Conservation (phyloP, 2,113 vertebrate species). For the Paramormyrops kingsleyae region DNA sequence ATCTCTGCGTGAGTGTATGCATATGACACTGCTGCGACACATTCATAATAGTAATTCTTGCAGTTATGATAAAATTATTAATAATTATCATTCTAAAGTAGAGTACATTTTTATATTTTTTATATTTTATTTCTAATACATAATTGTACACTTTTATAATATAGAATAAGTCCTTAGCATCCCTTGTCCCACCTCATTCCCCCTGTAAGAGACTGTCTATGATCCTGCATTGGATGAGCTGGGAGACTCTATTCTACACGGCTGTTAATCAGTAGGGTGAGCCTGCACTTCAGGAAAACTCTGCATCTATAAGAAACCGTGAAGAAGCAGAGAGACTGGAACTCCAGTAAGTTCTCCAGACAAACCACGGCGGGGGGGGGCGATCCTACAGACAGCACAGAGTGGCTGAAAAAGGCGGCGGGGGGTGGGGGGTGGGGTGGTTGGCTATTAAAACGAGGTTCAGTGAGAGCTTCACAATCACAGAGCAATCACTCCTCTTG, state of each 20-base stretch:
- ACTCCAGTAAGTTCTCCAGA: background rate
- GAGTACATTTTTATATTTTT: background rate
- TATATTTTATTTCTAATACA: background rate
- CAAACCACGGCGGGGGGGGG: background rate
- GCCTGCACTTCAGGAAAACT: background rate
- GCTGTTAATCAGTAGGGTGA: background rate
- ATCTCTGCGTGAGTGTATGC: background rate
- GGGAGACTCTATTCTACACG: background rate
- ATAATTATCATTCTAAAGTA: background rate
- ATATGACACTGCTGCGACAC: background rate
- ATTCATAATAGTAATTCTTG: background rate
- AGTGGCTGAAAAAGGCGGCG: background rate
- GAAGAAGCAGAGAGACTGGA: background rate
- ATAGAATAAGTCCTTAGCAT: background rate
- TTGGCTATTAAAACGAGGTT: background rate
- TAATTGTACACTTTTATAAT: background rate
- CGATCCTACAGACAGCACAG: background rate
- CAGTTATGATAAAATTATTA: background rate
- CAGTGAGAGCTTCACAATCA: conserved; percentile 35
- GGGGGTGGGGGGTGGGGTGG: background rate
- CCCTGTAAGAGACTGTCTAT: background rate
- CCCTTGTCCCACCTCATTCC: background rate
- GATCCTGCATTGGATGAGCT: background rate
- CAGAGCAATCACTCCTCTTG: conserved; percentile 44
- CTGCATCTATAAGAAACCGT: background rate